Conservation (phyloP, 2,888 invertebrate species). For the Emesis furor region DNA sequence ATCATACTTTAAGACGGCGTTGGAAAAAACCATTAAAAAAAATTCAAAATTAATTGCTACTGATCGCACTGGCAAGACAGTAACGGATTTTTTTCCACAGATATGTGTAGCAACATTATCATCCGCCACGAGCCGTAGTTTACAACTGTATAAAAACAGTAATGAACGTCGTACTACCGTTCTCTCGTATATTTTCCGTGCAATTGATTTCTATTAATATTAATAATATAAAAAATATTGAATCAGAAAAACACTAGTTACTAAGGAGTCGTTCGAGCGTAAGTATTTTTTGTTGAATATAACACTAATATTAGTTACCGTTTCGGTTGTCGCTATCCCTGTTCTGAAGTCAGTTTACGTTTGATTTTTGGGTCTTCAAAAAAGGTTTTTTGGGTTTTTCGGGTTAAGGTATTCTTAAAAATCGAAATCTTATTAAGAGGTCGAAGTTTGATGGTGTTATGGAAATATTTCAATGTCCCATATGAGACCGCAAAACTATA, state of each 20-base stretch:
- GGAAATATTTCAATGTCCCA: no score
- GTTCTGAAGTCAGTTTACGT: no score
- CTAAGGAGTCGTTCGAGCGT: background rate
- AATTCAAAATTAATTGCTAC: background rate
- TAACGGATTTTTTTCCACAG: background rate
- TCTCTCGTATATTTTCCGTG: slow-evolving; percentile 5
- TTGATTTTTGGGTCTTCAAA: no score
- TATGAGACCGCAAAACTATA: no score
- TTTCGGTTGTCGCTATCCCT: no score
- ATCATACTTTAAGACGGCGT: no score
- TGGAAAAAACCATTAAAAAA: no score
- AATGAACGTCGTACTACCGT: slow-evolving; percentile 3
- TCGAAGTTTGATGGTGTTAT: no score
- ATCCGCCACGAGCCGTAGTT: slow-evolving; percentile 5
- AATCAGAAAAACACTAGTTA: background rate
- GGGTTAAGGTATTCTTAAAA: no score
- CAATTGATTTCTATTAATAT: slow-evolving; percentile 19
- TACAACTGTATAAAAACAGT: slow-evolving; percentile 19
- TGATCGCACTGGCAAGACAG: background rate
- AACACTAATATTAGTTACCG: no score
- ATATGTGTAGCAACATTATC: background rate
- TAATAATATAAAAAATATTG: background rate
- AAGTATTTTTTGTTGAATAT: background rate
- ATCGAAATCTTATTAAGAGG: no score
- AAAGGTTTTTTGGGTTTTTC: no score